phyloP scores from a whole-genome alignment of 1,140 invertebrate genomes.

The Cecropterus lyciades region DNA sequence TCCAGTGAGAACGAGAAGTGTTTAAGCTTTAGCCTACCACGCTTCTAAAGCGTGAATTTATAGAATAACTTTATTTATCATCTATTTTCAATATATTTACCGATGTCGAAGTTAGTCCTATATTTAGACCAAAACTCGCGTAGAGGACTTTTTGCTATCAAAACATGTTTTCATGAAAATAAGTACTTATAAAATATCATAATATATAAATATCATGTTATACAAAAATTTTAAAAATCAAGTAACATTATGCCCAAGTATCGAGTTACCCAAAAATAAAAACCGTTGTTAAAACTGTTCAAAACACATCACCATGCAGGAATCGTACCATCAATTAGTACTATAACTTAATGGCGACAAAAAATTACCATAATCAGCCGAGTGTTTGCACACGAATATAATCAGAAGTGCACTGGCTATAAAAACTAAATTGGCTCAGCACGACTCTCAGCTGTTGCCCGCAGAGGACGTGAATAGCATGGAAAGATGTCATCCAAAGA shows the following conservation, averaged over 20 bases:
- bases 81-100: too few species aligned
- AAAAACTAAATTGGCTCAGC: slow-evolving; percentile 22
- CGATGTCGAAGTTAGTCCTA: too few species aligned
- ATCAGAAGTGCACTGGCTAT: slow-evolving; percentile 11
- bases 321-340: slow-evolving; percentile 15
- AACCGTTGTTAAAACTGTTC: not conserved
- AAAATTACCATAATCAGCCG: slow-evolving; percentile 19
- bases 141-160: too few species aligned
- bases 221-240: too few species aligned
- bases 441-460: slow-evolving; percentile 24
- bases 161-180: too few species aligned
- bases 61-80: too few species aligned
- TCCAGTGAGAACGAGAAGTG: too few species aligned
- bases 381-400: slow-evolving; percentile 16
- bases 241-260: not conserved
- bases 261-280: not conserved
- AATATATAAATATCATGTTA: too few species aligned
- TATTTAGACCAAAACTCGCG: too few species aligned
- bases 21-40: too few species aligned
- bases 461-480: slow-evolving; percentile 19
- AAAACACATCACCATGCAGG: slow-evolving; percentile 12
- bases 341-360: slow-evolving; percentile 25
- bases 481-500: not conserved
- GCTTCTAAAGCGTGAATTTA: too few species aligned
- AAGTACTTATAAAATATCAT: too few species aligned